These are phyloP conservation scores for Myiothlypis chrysogaster DNA, from an alignment of 2,797 vertebrate species.

Conservation along the genomic window DNA sequence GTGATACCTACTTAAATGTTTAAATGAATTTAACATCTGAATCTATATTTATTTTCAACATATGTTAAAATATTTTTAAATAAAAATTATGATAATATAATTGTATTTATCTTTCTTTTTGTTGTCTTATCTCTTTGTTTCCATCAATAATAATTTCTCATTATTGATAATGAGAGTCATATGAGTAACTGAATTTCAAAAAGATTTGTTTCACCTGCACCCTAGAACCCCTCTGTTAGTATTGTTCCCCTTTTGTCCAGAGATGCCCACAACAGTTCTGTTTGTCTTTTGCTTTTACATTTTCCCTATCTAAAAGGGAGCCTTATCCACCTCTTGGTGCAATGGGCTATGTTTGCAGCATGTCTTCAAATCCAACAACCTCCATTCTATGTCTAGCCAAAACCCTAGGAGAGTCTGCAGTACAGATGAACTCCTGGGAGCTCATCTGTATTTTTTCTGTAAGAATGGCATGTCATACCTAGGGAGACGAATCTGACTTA, in stretches of 20 bases:
- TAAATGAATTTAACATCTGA: neutral
- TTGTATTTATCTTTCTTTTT: neutral
- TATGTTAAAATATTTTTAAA: accelerated
- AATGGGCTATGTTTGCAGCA: neutral
- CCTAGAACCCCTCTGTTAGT: neutral
- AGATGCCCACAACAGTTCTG: neutral
- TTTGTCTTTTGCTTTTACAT: neutral
- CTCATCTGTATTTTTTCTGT: neutral
- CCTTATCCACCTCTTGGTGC: neutral
- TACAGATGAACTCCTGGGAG: neutral
- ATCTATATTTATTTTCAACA: neutral
- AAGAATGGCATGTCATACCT: neutral
- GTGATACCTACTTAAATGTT: neutral
- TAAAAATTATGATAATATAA: neutral
- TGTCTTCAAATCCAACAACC: neutral
- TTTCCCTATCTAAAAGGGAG: neutral
- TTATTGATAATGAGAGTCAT: neutral
- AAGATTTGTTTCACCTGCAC: neutral
- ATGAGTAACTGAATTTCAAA: neutral
- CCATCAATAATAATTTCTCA: neutral
- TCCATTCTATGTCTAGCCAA: neutral
- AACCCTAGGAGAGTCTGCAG: neutral
- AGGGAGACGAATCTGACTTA: neutral
- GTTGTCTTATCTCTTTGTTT: neutral
- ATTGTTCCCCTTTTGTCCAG: neutral